Conservation (phyloP, 1,140 invertebrate genomes). For the Drosophila triauraria region DNA sequence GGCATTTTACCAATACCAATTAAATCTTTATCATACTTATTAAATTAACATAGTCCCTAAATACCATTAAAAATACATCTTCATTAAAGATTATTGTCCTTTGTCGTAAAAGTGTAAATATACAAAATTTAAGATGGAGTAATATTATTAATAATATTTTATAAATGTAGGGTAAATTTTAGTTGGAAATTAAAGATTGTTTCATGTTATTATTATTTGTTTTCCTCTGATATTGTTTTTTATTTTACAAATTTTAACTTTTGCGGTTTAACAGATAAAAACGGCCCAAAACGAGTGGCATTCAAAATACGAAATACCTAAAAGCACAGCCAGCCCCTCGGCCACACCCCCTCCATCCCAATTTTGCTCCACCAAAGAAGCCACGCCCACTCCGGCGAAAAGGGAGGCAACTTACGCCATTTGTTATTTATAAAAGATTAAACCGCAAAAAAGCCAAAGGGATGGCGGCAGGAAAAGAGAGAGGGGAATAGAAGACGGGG, state of each 20-base stretch:
- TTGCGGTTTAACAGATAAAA: constrained; percentile 31
- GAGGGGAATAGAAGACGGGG: no score
- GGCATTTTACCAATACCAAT: no score
- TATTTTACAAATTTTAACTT: constrained; percentile 32
- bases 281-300: constrained; percentile 10
- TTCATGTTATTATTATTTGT: not conserved
- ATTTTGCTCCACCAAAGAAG: not conserved
- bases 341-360: constrained; percentile 31
- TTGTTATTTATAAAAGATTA: constrained; percentile 82
- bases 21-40: no score
- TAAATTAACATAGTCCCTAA: no score
- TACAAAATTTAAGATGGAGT: no score
- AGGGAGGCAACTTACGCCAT: constrained; percentile 69
- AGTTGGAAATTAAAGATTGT: not conserved
- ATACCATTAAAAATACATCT: no score
- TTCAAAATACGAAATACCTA: constrained; percentile 26
- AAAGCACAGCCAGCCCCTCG: constrained; percentile 11
- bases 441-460: constrained; percentile 66
- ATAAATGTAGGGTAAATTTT: not conserved
- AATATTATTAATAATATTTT: not conserved
- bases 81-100: no score
- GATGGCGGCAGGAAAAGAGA: not conserved
- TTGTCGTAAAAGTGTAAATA: not conserved
- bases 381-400: constrained; percentile 24
- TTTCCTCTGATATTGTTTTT: not conserved